Percentiles rank a stretch among this genome's conserved stretches.
Conservation (phyloP, 2,888 invertebrate genomes). For the Andrena bicolor region DNA sequence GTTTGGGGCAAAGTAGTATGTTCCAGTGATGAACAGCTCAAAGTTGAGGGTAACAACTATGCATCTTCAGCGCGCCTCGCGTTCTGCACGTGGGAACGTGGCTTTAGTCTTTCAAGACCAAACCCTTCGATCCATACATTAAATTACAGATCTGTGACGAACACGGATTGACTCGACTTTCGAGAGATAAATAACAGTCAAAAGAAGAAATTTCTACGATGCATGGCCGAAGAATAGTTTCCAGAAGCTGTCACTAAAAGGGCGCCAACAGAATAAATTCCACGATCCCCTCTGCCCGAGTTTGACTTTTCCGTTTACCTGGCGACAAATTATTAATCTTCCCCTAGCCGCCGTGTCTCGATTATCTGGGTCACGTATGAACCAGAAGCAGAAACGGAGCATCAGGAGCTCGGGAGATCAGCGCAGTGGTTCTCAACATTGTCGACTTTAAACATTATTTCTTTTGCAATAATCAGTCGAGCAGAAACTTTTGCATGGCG, state of each 20-base stretch:
- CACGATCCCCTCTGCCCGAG: background rate
- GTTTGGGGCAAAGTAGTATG: conserved; percentile 11
- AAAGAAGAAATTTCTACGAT: too few relatives aligned
- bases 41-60: background rate
- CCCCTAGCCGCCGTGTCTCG: background rate
- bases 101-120: too few relatives aligned
- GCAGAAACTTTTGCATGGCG: background rate
- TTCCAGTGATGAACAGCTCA: conserved; percentile 5
- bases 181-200: too few relatives aligned
- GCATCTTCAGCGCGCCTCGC: background rate
- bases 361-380: conserved; percentile 5
- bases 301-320: background rate
- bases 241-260: too few relatives aligned
- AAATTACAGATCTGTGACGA: too few relatives aligned
- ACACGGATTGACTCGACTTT: too few relatives aligned
- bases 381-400: background rate
- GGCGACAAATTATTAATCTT: background rate
- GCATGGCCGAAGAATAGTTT: too few relatives aligned
- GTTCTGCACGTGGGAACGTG: too few relatives aligned
- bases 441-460: background rate
- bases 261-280: background rate
- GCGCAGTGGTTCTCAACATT: background rate
- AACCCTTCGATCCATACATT: too few relatives aligned
- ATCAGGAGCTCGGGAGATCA: background rate
- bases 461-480: background rate